Evolutionary conservation across 2,888 invertebrate genomes (phyloP).

Genomic region (Ochropleura plecta): DNA sequence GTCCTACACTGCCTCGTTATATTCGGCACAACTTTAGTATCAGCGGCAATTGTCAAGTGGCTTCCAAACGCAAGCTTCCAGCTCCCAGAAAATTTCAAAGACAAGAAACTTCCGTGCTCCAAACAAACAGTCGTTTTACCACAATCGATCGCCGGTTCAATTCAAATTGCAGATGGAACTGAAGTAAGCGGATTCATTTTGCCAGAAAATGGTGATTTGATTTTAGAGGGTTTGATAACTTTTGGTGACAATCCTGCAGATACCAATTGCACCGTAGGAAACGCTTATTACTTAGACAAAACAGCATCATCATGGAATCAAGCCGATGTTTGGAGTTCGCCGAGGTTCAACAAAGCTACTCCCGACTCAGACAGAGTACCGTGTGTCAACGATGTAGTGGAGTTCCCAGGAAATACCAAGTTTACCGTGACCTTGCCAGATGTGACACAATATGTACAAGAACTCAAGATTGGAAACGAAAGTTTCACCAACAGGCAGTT

Average conservation of each 20-base stretch:
- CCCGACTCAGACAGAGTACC: slow-evolving; percentile 88
- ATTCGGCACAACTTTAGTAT: slow-evolving; percentile 67
- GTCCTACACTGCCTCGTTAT: slow-evolving; percentile 44
- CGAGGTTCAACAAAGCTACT: slow-evolving; percentile 84
- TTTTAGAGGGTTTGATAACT: slow-evolving; percentile 77
- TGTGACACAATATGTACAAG: slow-evolving; percentile 71
- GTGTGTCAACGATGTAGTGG: slow-evolving; percentile 84
- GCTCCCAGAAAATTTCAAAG: slow-evolving; percentile 79
- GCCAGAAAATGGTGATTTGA: slow-evolving; percentile 83
- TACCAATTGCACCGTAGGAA: slow-evolving; percentile 74
- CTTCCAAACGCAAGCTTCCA: slow-evolving; percentile 82
- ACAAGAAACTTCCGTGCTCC: slow-evolving; percentile 82
- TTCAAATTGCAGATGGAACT: slow-evolving; percentile 73
- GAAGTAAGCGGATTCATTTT: slow-evolving; percentile 78
- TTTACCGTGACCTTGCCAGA: slow-evolving; percentile 79
- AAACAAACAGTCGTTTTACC: slow-evolving; percentile 84
- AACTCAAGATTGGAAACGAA: slow-evolving; percentile 70
- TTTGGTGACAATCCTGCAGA: slow-evolving; percentile 76
- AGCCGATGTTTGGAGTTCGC: slow-evolving; percentile 85
- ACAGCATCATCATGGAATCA: slow-evolving; percentile 80
- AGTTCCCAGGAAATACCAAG: slow-evolving; percentile 77
- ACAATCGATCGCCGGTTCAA: slow-evolving; percentile 72
- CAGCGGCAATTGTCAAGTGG: slow-evolving; percentile 80
- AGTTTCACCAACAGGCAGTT: slow-evolving; percentile 63
- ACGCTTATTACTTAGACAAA: slow-evolving; percentile 78